Conservation (phyloP, 92 coral and sea anemone species). For the Isaurus tuberculatus region DNA sequence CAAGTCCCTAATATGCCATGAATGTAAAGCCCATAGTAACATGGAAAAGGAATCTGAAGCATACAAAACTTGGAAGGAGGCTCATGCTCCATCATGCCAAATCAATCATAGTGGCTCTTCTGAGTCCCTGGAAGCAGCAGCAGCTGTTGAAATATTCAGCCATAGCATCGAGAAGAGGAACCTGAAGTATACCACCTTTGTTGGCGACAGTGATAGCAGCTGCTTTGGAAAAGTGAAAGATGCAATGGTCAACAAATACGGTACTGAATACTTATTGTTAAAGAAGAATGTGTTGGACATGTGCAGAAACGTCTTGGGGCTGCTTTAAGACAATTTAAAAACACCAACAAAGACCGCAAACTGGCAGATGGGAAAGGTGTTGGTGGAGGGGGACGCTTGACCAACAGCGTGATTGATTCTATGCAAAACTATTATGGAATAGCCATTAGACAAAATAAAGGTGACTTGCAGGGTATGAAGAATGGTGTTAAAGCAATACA, state of each 20-base stretch:
- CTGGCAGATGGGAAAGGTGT: slow-evolving; percentile 51
- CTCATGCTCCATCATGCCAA: slow-evolving; percentile 47
- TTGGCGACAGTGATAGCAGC: slow-evolving; percentile 59
- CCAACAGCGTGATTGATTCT: slow-evolving; percentile 24
- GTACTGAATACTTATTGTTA: slow-evolving; percentile 32
- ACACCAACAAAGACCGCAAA: slow-evolving; percentile 37
- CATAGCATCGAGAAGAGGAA: slow-evolving; percentile 33
- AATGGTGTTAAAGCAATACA: slow-evolving; percentile 29
- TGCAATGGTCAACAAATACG: slow-evolving; percentile 47
- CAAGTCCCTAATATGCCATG: slow-evolving; percentile 51
- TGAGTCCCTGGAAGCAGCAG: slow-evolving; percentile 54
- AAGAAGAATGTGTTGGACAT: slow-evolving; percentile 62
- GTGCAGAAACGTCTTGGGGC: slow-evolving; percentile 56
- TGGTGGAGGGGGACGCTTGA: slow-evolving; percentile 46
- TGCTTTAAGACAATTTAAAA: slow-evolving; percentile 52
- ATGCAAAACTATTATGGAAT: slow-evolving; percentile 48
- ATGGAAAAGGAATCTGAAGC: slow-evolving; percentile 45
- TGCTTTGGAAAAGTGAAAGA: slow-evolving; percentile 60
- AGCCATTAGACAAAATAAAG: slow-evolving; percentile 43
- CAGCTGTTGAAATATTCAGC: slow-evolving; percentile 57
- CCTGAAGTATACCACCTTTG: slow-evolving; percentile 51
- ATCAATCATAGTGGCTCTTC: slow-evolving; percentile 53
- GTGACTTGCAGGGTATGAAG: slow-evolving; percentile 39
- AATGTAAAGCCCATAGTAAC: slow-evolving; percentile 45
- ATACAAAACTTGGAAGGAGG: slow-evolving; percentile 49